Evolutionary conservation across 1,140 invertebrate genomes (phyloP).

Genomic region (Aphelenchoides besseyi): DNA sequence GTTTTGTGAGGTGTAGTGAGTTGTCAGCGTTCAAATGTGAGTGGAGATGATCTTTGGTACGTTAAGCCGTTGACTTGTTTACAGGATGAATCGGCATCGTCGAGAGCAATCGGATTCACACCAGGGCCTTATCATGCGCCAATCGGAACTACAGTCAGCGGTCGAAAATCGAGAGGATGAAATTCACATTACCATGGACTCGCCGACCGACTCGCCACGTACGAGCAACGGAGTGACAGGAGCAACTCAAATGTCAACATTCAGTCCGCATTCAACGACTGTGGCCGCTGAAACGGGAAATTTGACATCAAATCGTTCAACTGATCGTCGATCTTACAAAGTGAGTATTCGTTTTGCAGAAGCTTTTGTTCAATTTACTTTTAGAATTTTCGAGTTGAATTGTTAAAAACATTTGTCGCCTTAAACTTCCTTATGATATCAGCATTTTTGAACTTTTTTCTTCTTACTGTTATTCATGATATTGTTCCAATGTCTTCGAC

Average conservation of each 20-base stretch:
- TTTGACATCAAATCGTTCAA: not conserved
- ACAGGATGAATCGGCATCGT: not conserved
- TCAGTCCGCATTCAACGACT: not conserved
- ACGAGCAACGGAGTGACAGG: not conserved
- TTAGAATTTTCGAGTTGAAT: slow-evolving; percentile 48
- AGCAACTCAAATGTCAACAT: not conserved
- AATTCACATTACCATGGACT: not conserved
- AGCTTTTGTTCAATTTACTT: not conserved
- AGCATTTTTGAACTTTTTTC: slow-evolving; percentile 61
- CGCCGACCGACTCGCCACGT: not conserved
- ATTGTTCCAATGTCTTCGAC: slow-evolving; percentile 51
- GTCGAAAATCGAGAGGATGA: slow-evolving; percentile 3
- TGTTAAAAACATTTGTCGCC: slow-evolving; percentile 56
- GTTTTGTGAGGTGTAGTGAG: no score
- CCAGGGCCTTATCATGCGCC: not conserved
- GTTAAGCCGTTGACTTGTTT: no score
- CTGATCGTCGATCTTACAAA: not conserved
- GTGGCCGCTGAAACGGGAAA: not conserved
- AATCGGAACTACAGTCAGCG: not conserved
- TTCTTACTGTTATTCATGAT: slow-evolving; percentile 61
- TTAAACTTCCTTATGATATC: slow-evolving; percentile 57
- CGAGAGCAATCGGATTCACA: slow-evolving; percentile 2
- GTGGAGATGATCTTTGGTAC: no score
- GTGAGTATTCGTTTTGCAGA: not conserved
- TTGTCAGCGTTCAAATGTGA: not conserved